Evolutionary conservation across 2,797 vertebrate species (phyloP), one percentile per base, ranked within the genome.

Genomic region (Arctocebus calabarensis): DNA sequence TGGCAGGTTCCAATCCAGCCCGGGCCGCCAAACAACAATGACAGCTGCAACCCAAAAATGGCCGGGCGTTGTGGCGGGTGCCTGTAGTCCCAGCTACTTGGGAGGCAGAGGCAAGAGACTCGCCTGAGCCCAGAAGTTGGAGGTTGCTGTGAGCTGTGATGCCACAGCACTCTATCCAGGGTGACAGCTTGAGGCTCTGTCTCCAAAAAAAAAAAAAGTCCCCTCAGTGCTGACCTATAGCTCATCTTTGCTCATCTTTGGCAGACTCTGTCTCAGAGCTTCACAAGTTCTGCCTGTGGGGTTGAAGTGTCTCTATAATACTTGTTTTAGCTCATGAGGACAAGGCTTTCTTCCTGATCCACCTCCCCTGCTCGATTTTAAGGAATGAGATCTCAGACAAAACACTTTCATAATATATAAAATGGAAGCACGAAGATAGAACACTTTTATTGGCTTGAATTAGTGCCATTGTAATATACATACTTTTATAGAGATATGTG

Each of bases 301-400:
- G 32, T 55, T 91, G 74, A 43, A 95, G 77, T 43, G 11, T 23
- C 92, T 70, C 73, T 45, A 0, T 32, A 43, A 73, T 71, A 48
- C 20, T 85, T 29, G 55, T 27, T 71, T 81, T 61, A 74, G 6
- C 81, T 95, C 79, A 4, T 7, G 48, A 79, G 22, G 6, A 70
- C 16, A 88, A 61, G 29, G 43, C 48, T 91, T 13, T 79, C 27
- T 59, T 73, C 37, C 48, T 74, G 62, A 93, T 52, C 48, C 19
- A 70, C 32, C 88, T 61, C 84, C 64, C 59, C 25, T 94, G 64
- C 37, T 52, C 0, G 19, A 88, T 89, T 93, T 90, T 86, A 93
- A 96, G 59, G 73, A 71, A 48, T 94, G 40, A 43, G 25, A 34
- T 96, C 94, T 77, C 81, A 85, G 73, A 89, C 83, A 91, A 93